A percentile compares a stretch with the other conserved stretches of the same genome.
Evolutionary conservation across 2,113 vertebrate genomes (phyloP).

Genomic region (Coregonus clupeaformis): DNA sequence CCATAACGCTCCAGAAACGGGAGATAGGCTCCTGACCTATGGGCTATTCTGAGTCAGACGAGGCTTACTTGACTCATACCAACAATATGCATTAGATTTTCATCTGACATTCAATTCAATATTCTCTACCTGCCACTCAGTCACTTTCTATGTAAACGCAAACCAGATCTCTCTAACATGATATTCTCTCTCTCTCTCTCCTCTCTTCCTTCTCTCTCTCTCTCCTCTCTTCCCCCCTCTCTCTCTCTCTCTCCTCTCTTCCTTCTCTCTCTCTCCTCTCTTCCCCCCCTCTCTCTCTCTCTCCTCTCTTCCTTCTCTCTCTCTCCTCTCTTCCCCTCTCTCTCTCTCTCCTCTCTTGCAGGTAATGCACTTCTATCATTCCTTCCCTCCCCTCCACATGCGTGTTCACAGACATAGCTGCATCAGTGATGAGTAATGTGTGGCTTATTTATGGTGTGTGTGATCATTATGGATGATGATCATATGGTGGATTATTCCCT

Average conservation of each 20-base stretch:
- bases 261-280: background rate
- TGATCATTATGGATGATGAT: constrained; percentile 39
- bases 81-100: too few relatives aligned
- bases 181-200: constrained; percentile 9
- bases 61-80: too few relatives aligned
- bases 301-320: background rate
- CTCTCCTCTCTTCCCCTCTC: constrained; percentile 6
- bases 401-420: constrained; percentile 21
- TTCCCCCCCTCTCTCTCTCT: constrained; percentile 12
- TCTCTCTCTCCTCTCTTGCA: constrained; percentile 26
- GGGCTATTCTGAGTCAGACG: too few relatives aligned
- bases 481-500: constrained; percentile 38
- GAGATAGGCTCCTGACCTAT: too few relatives aligned
- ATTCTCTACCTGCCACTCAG: too few relatives aligned
- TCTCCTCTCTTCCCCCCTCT: background rate
- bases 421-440: constrained; percentile 59
- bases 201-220: background rate
- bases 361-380: constrained; percentile 48
- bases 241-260: constrained; percentile 8
- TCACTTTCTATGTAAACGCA: too few relatives aligned
- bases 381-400: background rate
- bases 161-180: too few relatives aligned
- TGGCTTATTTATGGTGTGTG: constrained; percentile 49
- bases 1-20: too few relatives aligned
- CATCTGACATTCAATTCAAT: too few relatives aligned